These are phyloP conservation scores for Aphelenchoides avenae DNA, from an alignment of 1,140 invertebrate genomes.

Conservation along the genomic window DNA sequence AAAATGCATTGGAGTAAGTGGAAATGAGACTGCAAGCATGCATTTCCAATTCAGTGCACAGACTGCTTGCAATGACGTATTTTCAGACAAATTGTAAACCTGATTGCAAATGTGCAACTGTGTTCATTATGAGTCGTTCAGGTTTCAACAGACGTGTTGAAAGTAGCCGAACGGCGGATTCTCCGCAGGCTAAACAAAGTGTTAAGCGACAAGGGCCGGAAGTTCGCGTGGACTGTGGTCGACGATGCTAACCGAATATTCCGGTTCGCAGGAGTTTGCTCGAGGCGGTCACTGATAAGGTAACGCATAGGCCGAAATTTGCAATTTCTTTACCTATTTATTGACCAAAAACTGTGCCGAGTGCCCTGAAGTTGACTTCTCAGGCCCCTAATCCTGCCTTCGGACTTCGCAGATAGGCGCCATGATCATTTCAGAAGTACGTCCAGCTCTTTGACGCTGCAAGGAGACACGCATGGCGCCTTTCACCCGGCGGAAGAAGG, in stretches of 20 bases:
- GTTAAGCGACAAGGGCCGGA: constrained; percentile 9
- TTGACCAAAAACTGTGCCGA: neutral
- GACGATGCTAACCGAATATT: neutral
- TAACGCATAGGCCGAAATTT: neutral
- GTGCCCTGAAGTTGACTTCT: too few relatives aligned
- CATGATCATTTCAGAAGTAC: neutral
- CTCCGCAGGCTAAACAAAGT: constrained; percentile 14
- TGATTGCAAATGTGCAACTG: too few relatives aligned
- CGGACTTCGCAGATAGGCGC: neutral
- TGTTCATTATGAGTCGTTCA: constrained; percentile 9
- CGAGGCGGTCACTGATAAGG: constrained; percentile 8
- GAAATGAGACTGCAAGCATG: too few relatives aligned
- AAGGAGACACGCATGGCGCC: constrained; percentile 18
- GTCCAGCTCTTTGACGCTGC: constrained; percentile 12
- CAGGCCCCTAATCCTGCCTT: too few relatives aligned
- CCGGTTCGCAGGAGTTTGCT: constrained; percentile 7
- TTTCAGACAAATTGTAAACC: too few relatives aligned
- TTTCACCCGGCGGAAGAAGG: constrained; percentile 24
- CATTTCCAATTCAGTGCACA: neutral
- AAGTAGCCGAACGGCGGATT: constrained; percentile 9
- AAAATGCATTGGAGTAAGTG: too few relatives aligned
- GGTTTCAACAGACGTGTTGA: constrained; percentile 2
- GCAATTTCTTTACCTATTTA: neutral
- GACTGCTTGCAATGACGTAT: constrained; percentile 1
- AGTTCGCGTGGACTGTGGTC: constrained; percentile 20